phyloP scores from a whole-genome alignment of 1,140 invertebrate genomes.

The Orius laevigatus region DNA sequence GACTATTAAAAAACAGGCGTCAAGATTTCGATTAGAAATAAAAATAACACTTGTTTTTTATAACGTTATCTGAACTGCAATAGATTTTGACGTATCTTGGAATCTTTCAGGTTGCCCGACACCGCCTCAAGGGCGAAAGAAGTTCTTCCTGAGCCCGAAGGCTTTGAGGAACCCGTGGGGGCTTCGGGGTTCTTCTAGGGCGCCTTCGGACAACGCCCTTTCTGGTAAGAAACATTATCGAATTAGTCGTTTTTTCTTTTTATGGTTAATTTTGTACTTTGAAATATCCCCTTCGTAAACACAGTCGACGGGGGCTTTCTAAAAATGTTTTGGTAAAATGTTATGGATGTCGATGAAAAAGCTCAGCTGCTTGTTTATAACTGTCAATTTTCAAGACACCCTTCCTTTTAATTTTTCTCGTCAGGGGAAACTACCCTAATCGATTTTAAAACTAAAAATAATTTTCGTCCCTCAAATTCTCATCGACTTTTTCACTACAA shows the following conservation, averaged over 20 bases:
- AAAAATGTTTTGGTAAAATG: no score
- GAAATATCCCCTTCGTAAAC: no score
- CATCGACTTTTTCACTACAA: conserved; percentile 2
- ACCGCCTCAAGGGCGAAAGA: conserved; percentile 56
- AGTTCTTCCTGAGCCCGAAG: conserved; percentile 65
- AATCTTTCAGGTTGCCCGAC: conserved; percentile 47
- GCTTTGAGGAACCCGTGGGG: conserved; percentile 50
- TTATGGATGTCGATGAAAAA: no score
- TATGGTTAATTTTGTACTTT: no score
- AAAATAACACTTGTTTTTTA: conserved; percentile 1
- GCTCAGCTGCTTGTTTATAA: no score
- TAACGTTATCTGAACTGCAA: no score
- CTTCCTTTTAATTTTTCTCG: no score
- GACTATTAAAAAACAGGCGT: background rate
- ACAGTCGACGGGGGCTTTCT: no score
- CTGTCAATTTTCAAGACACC: no score
- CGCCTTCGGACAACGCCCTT: conserved; percentile 31
- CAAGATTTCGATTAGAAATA: conserved; percentile 1
- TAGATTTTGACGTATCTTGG: background rate
- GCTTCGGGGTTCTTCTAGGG: conserved; percentile 25
- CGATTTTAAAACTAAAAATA: background rate
- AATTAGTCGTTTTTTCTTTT: no score
- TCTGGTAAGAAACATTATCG: conserved; percentile 40
- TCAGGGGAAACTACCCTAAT: background rate
- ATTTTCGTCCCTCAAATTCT: background rate